A percentile compares a stretch with the other conserved stretches of the same genome.
phyloP scores from a whole-genome alignment of 2,113 vertebrate genomes.

The Recurvirostra avosetta region DNA sequence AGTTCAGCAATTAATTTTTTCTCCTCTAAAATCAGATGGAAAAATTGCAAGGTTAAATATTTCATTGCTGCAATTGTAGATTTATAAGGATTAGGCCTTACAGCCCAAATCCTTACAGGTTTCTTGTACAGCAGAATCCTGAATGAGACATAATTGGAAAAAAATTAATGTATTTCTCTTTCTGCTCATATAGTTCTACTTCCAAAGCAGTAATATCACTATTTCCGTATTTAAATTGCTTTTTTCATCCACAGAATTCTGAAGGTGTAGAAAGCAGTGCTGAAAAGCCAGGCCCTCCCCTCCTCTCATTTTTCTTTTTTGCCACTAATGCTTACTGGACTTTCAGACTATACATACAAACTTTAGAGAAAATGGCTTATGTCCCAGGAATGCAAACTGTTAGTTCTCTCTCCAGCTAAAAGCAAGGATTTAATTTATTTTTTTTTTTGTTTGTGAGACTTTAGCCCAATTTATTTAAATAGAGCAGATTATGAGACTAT shows the following conservation, averaged over 20 bases:
- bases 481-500: not conserved
- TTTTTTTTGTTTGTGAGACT: not conserved
- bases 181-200: not conserved
- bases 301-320: not conserved
- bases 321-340: not conserved
- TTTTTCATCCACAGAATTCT: not conserved
- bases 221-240: not conserved
- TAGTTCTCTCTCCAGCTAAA: not conserved
- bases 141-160: not conserved
- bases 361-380: not conserved
- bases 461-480: not conserved
- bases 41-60: not conserved
- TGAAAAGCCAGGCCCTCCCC: not conserved
- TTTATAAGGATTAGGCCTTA: not conserved
- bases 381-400: not conserved
- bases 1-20: not conserved
- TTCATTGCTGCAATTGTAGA: not conserved
- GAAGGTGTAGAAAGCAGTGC: not conserved
- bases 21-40: not conserved
- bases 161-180: not conserved
- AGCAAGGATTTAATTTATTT: not conserved
- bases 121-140: not conserved
- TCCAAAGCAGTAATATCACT: not conserved
- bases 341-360: not conserved
- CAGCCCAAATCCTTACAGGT: not conserved